A percentile compares a stretch with the other conserved stretches of the same genome.
Evolutionary conservation across 2,797 vertebrate species (phyloP).

Genomic region (Lutjanus argentimaculatus): DNA sequence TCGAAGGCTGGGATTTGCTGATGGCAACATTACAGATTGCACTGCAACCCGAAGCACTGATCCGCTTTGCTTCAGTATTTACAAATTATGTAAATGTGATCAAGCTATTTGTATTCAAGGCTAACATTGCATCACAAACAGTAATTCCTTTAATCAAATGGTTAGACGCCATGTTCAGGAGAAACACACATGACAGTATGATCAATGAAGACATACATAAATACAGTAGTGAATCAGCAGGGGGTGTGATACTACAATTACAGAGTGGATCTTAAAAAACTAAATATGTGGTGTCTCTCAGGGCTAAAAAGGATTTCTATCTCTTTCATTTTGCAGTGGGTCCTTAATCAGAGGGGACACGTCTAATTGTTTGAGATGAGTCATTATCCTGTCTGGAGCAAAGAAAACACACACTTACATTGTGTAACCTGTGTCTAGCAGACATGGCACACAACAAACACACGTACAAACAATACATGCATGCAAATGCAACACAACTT

Average conservation of each 20-base stretch:
- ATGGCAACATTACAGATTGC: slow-evolving; percentile 43
- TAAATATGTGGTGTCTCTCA: slow-evolving; percentile 37
- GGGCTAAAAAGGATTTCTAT: slow-evolving; percentile 34
- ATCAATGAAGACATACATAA: slow-evolving; percentile 37
- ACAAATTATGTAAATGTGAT: slow-evolving; percentile 52
- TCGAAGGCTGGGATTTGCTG: slow-evolving; percentile 38
- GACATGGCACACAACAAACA: slow-evolving; percentile 30
- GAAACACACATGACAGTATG: slow-evolving; percentile 17
- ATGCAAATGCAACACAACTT: neutral
- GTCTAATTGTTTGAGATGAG: slow-evolving; percentile 67
- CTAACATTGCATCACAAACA: slow-evolving; percentile 32
- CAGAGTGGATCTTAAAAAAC: slow-evolving; percentile 30
- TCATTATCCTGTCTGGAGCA: slow-evolving; percentile 68
- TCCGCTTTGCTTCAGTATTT: slow-evolving; percentile 42
- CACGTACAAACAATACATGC: slow-evolving; percentile 6
- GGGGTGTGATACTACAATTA: slow-evolving; percentile 42
- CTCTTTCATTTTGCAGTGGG: slow-evolving; percentile 54
- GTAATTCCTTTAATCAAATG: slow-evolving; percentile 48
- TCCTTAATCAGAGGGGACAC: slow-evolving; percentile 67
- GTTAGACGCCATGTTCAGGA: slow-evolving; percentile 18
- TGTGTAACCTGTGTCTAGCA: neutral
- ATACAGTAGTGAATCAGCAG: slow-evolving; percentile 28
- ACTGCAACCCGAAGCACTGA: slow-evolving; percentile 39
- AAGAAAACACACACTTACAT: slow-evolving; percentile 52
- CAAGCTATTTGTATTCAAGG: slow-evolving; percentile 47